phyloP scores from a whole-genome alignment of 2,888 invertebrate genomes.

The Monochamus alternatus region DNA sequence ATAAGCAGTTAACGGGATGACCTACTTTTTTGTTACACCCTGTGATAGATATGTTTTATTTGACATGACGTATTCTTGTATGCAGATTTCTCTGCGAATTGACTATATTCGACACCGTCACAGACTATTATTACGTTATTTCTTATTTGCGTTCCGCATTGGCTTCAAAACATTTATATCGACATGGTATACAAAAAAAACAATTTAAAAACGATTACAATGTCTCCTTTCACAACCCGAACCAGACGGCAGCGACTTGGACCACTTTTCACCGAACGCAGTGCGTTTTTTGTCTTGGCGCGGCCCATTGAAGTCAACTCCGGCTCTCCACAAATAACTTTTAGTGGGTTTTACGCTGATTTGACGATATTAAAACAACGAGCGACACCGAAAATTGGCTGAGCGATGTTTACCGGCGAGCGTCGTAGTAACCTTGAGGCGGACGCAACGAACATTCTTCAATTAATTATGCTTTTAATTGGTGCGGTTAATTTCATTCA shows the following conservation, averaged over 20 bases:
- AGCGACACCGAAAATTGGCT: neutral
- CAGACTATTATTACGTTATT: neutral
- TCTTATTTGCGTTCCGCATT: neutral
- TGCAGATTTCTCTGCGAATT: too few species aligned
- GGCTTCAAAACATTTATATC: neutral
- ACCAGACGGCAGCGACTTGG: neutral
- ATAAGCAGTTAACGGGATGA: too few species aligned
- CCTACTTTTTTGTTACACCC: too few species aligned
- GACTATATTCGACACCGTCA: too few species aligned
- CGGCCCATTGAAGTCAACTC: neutral
- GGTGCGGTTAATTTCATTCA: constrained; percentile 2
- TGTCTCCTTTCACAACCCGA: neutral
- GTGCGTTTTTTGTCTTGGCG: neutral
- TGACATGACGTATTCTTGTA: too few species aligned
- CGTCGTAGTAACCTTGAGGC: constrained; percentile 3
- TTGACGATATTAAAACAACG: neutral
- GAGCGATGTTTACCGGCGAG: neutral
- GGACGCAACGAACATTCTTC: neutral
- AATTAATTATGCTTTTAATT: neutral
- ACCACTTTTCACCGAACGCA: neutral
- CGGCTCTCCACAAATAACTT: neutral
- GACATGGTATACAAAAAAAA: neutral
- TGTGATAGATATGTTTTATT: too few species aligned
- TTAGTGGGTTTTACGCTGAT: neutral
- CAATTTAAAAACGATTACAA: neutral